phyloP scores from a whole-genome alignment of 92 coral and sea anemone genomes.

The Siderastrea radians region DNA sequence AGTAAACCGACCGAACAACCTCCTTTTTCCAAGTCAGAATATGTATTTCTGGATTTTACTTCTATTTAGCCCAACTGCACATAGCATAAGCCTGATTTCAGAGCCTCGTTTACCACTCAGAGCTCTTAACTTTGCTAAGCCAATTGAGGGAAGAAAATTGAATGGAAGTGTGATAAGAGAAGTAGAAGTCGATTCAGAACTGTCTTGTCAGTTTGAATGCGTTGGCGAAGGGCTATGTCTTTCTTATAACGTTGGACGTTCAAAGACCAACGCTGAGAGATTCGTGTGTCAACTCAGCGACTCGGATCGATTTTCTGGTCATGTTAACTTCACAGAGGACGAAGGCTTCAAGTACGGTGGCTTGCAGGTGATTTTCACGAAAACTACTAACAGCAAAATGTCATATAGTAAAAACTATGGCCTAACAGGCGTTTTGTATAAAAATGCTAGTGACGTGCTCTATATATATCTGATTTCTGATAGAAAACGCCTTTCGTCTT shows the following conservation, averaged over 20 bases:
- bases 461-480: no score
- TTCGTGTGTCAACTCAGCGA: background rate
- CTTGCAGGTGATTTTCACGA: background rate
- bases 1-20: background rate
- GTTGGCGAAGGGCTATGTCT: background rate
- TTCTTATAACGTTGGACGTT: background rate
- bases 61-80: background rate
- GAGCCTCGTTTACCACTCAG: background rate
- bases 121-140: background rate
- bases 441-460: no score
- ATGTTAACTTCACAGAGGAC: background rate
- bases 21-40: background rate
- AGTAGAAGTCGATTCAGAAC: background rate
- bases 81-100: background rate
- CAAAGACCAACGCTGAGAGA: background rate
- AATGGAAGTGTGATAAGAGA: background rate
- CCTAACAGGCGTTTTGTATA: no score
- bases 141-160: background rate
- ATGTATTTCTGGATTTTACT: background rate
- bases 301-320: background rate
- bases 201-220: background rate
- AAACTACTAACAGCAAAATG: background rate
- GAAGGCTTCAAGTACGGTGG: background rate
- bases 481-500: no score
- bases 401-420: background rate